A percentile compares a stretch with the other conserved stretches of the same genome.
These are phyloP conservation scores for Rissa tridactyla DNA, from an alignment of 2,113 vertebrate species.

Conservation along the genomic window DNA sequence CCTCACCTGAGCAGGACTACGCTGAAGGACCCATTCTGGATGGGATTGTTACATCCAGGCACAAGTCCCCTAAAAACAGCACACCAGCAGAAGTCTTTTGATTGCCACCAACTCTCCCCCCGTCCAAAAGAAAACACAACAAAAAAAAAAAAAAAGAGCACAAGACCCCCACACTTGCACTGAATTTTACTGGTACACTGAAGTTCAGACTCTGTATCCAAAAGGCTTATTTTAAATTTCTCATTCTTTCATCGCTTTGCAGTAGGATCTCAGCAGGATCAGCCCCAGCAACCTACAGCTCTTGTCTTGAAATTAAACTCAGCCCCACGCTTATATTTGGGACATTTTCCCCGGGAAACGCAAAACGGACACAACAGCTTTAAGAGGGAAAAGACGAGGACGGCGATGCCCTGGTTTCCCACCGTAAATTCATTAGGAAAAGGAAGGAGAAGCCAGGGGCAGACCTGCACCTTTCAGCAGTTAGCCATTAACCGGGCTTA, in stretches of 20 bases:
- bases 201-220: background rate
- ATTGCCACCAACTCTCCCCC: background rate
- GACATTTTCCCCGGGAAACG: fast-evolving
- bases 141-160: no score
- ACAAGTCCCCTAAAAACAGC: fast-evolving
- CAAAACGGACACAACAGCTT: background rate
- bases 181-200: background rate
- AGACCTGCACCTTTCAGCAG: background rate
- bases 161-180: fast-evolving
- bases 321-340: background rate
- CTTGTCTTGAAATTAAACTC: background rate
- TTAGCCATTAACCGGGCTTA: background rate
- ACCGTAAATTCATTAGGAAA: background rate
- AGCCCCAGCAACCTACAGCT: background rate
- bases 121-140: background rate
- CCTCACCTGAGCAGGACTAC: background rate
- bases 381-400: background rate
- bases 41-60: background rate
- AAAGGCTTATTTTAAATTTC: background rate
- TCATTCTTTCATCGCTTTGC: background rate
- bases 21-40: no score
- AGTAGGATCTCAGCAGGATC: background rate
- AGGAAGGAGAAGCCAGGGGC: fast-evolving
- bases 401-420: background rate
- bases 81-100: background rate